Evolutionary conservation across 2,797 vertebrate species (phyloP), one percentile per base, ranked within the genome.

Genomic region (Allobates femoralis): DNA sequence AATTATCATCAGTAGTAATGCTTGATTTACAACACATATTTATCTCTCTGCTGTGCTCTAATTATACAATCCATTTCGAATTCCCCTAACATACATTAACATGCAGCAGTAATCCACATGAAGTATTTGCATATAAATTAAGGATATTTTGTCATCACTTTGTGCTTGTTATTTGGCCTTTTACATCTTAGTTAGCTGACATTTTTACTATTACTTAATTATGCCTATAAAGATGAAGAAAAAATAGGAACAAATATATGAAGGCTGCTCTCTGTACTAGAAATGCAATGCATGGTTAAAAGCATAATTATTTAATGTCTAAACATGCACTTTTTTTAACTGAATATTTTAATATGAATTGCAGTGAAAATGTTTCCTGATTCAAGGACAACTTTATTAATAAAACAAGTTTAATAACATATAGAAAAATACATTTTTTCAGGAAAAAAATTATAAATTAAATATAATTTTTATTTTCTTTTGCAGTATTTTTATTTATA

Each of bases 91-190:
- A 90, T 89, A 84, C 55, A 91, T 89, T 90, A 91, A 85, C 56
- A 67, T 85, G 73, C 55, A 92, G 86, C 92, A 93, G 92, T 90
- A 93, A 78, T 69, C 90, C 89, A 88, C 88, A 84, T 85, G 88
- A 90, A 91, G 21, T 79, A 76, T 80, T 92, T 93, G 85, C 86
- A 90, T 91, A 90, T 91, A 91, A 92, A 93, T 90, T 88, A 93
- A 67, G 71, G 88, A 19, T 85, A 88, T 90, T 92, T 90, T 90
- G 74, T 2, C 86, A 90, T 73, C 89, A 86, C 89, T 92, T 90
- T 92, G 79, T 79, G 87, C 56, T 81, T 89, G 34, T 86, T 92
- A 85, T 82, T 92, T 92, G 30, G 56, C 46, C 90, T 88, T 89
- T 92, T 90, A 91, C 91, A 90, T 88, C 56, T 66, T 88, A 79